These are phyloP conservation scores for Tragelaphus buxtoni DNA, from an alignment of 2,113 vertebrate species.

Conservation along the genomic window DNA sequence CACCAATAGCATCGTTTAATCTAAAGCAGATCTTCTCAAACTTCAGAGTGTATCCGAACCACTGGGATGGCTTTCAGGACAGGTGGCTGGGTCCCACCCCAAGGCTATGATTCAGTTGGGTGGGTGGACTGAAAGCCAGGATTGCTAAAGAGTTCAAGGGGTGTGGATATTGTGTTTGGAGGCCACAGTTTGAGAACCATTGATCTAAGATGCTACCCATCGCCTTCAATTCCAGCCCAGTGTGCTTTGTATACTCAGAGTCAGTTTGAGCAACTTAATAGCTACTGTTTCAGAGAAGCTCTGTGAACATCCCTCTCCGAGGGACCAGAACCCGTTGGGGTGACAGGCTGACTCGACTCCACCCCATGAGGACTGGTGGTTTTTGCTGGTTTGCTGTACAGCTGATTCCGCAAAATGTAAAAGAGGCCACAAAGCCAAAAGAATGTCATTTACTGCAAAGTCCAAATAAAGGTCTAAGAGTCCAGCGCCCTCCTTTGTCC, in stretches of 20 bases:
- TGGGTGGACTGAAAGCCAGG: neutral
- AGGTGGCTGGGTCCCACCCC: neutral
- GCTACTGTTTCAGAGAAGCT: slow-evolving; percentile 45
- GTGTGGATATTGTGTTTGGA: too few relatives aligned
- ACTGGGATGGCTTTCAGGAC: too few relatives aligned
- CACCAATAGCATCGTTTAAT: neutral
- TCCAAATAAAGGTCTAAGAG: neutral
- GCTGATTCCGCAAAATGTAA: neutral
- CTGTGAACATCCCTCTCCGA: slow-evolving; percentile 35
- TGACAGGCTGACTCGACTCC: slow-evolving; percentile 2
- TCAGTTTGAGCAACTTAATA: slow-evolving; percentile 24
- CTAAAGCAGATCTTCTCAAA: neutral
- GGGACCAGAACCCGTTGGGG: neutral
- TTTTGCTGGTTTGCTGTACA: neutral
- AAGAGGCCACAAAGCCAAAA: neutral
- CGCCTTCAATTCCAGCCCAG: neutral
- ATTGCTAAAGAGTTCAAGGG: neutral
- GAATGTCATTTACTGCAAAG: neutral
- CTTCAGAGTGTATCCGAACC: neutral
- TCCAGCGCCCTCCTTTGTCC: neutral
- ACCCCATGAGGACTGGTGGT: neutral
- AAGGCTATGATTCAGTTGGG: neutral
- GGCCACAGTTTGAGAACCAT: neutral
- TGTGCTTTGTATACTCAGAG: neutral
- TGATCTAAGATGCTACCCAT: neutral